phyloP scores from a whole-genome alignment of 2,888 invertebrate species.

The Augiades crinisus region DNA sequence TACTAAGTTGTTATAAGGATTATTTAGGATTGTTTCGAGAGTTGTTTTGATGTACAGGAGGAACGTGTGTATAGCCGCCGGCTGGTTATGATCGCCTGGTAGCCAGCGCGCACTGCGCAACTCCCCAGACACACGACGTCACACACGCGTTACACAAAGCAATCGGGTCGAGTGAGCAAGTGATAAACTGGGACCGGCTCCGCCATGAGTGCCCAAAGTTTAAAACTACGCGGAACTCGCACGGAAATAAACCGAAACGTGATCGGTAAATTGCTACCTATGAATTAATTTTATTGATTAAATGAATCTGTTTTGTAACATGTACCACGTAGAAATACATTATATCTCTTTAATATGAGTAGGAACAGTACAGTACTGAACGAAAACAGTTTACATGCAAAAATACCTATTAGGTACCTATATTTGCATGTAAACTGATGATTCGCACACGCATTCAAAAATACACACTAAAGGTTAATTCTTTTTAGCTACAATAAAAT shows the following conservation, averaged over 20 bases:
- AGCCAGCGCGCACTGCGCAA: constrained; percentile 79
- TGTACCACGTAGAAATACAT: no score
- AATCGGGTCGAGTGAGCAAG: constrained; percentile 28
- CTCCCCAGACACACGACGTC: constrained; percentile 75
- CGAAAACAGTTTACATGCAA: no score
- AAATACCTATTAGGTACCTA: no score
- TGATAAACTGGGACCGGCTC: constrained; percentile 29
- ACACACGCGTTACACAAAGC: constrained; percentile 43
- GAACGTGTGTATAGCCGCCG: constrained; percentile 51
- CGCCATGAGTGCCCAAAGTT: constrained; percentile 31
- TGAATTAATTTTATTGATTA: no score
- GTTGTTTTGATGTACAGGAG: constrained; percentile 36
- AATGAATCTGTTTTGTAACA: no score
- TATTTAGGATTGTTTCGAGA: constrained; percentile 30
- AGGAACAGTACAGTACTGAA: no score
- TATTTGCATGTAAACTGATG: no score
- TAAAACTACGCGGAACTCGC: constrained; percentile 29
- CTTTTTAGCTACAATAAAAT: no score
- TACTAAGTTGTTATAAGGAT: constrained; percentile 30
- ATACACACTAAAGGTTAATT: no score
- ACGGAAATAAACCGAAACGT: not conserved
- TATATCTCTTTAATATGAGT: no score
- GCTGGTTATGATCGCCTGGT: constrained; percentile 62
- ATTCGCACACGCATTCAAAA: no score
- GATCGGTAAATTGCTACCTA: not conserved